phyloP scores from a whole-genome alignment of 2,113 vertebrate genomes.

The Aplodontia rufa region DNA sequence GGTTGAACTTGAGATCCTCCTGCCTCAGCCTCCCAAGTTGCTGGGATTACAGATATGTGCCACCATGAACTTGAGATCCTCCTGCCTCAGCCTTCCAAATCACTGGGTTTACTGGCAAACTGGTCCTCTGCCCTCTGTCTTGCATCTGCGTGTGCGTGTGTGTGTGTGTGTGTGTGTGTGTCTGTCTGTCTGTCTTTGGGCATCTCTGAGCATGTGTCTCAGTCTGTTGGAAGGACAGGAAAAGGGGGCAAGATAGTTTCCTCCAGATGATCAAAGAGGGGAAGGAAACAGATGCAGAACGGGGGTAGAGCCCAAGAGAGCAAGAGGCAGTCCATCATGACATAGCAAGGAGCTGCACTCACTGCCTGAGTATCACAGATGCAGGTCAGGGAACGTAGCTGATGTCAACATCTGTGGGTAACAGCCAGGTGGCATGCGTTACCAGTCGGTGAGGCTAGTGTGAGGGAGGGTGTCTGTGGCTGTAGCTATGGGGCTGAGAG shows the following conservation, averaged over 20 bases:
- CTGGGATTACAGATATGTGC: no score
- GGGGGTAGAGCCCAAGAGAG: neutral
- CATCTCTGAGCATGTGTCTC: neutral
- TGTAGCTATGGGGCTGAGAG: neutral
- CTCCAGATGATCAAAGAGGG: neutral
- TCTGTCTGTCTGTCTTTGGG: no score
- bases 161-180: no score
- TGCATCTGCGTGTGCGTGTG: neutral
- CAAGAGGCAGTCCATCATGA: neutral
- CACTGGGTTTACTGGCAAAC: no score
- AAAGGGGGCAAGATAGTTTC: neutral
- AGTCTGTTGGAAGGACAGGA: neutral
- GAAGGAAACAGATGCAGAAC: neutral
- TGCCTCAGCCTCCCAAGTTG: no score
- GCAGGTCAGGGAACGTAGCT: neutral
- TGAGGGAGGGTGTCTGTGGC: rapidly evolving
- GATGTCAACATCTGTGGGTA: neutral
- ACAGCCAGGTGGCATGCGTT: neutral
- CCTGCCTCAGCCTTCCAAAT: no score
- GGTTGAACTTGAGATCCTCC: no score
- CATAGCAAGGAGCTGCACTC: neutral
- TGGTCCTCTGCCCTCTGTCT: neutral
- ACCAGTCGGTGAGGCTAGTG: neutral
- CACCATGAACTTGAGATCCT: no score
- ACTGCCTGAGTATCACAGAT: neutral